phyloP scores from a whole-genome alignment of 1,140 invertebrate species.

The Caenorhabditis brenneri region DNA sequence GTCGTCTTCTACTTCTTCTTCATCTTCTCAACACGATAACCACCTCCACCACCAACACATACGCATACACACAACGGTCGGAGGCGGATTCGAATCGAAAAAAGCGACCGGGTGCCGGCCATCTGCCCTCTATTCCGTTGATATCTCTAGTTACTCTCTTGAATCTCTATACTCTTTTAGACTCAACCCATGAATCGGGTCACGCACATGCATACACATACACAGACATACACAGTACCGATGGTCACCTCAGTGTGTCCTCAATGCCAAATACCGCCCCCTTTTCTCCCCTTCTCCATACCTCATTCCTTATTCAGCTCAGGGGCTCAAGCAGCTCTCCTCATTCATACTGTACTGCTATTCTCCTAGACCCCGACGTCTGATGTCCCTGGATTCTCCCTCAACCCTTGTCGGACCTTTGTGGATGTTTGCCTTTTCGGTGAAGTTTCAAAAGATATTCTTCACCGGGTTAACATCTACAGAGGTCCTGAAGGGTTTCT shows the following conservation, averaged over 20 bases:
- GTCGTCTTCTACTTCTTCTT: background rate
- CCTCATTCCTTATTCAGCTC: conserved; percentile 34
- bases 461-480: conserved; percentile 43
- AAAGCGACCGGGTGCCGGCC: conserved; percentile 38
- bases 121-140: conserved; percentile 16
- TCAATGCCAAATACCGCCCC: conserved; percentile 6
- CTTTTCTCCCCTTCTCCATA: background rate
- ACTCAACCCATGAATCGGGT: conserved; percentile 37
- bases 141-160: background rate
- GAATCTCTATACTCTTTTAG: background rate
- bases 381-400: background rate
- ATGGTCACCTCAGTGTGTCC: conserved; percentile 17
- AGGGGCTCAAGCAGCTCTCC: background rate
- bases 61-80: conserved; percentile 21
- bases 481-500: conserved; percentile 6
- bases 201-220: conserved; percentile 13
- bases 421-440: conserved; percentile 30
- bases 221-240: conserved; percentile 24
- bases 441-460: background rate
- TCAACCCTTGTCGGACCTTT: conserved; percentile 24
- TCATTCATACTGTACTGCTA: background rate
- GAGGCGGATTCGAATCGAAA: conserved; percentile 12
- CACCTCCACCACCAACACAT: no score
- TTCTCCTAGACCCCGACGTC: background rate
- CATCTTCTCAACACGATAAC: background rate